Percentiles rank a stretch among this genome's conserved stretches.
Conservation (phyloP, 2,888 invertebrate species). For the Spodoptera picta region DNA sequence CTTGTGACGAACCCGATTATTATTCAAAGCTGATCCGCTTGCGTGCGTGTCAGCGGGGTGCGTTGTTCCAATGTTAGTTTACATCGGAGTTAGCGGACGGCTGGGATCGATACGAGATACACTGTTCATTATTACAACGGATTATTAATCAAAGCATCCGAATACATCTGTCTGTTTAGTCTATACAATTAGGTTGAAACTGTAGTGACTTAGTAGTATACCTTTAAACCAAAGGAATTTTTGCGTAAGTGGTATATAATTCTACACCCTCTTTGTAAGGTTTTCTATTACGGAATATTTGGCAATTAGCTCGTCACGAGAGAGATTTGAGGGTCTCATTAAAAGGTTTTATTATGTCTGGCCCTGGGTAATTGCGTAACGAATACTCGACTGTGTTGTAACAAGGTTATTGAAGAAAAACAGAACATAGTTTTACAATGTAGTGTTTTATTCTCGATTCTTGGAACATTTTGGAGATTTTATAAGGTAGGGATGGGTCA, state of each 20-base stretch:
- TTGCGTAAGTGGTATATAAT: not conserved
- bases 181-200: not conserved
- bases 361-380: slow-evolving; percentile 29
- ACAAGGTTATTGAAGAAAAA: slow-evolving; percentile 4
- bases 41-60: slow-evolving; percentile 53
- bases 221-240: not conserved
- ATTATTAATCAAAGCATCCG: slow-evolving; percentile 25
- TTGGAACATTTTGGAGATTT: slow-evolving; percentile 4
- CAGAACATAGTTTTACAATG: not conserved
- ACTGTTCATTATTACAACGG: slow-evolving; percentile 14
- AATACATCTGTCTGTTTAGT: not conserved
- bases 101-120: slow-evolving; percentile 9
- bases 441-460: not conserved
- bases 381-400: slow-evolving; percentile 22
- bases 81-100: slow-evolving; percentile 10
- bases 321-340: slow-evolving; percentile 32
- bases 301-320: slow-evolving; percentile 38
- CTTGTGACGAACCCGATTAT: slow-evolving; percentile 67
- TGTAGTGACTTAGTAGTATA: slow-evolving; percentile 1
- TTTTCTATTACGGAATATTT: slow-evolving; percentile 32
- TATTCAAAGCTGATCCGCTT: slow-evolving; percentile 76
- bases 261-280: slow-evolving; percentile 5
- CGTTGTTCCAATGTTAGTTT: slow-evolving; percentile 34
- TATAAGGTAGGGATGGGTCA: slow-evolving; percentile 7
- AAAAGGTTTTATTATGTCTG: slow-evolving; percentile 43